Percentiles rank a stretch among this genome's conserved stretches.
phyloP scores from a whole-genome alignment of 2,797 vertebrate species.

The Sebastolobus alascanus region DNA sequence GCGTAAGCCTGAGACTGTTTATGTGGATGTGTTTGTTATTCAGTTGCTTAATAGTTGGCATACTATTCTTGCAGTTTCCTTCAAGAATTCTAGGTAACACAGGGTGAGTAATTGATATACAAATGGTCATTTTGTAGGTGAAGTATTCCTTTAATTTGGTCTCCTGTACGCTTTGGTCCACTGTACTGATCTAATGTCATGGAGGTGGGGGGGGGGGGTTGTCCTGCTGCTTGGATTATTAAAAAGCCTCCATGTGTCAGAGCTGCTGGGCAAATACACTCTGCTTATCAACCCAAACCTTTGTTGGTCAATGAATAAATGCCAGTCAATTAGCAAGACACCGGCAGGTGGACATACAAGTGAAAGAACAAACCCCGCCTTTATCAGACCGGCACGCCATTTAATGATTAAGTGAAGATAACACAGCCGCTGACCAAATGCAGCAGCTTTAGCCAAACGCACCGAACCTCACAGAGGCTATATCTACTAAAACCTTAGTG shows the following conservation, averaged over 20 bases:
- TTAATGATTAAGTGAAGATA: constrained; percentile 31
- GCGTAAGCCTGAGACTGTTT: too few relatives aligned
- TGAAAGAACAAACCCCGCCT: constrained; percentile 18
- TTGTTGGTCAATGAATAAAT: constrained; percentile 46
- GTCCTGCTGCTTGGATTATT: constrained; percentile 22
- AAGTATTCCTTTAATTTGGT: background rate
- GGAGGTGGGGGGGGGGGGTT: background rate
- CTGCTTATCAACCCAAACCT: constrained; percentile 49
- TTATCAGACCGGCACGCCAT: constrained; percentile 2
- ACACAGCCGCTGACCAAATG: constrained; percentile 1
- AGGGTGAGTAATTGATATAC: background rate
- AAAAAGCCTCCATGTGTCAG: constrained; percentile 31
- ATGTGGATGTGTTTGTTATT: too few relatives aligned
- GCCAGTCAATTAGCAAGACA: constrained; percentile 36
- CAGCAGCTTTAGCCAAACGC: background rate
- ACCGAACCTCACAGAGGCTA: background rate
- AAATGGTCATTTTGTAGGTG: background rate
- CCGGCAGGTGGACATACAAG: constrained; percentile 34
- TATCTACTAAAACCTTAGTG: constrained; percentile 13
- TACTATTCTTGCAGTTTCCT: background rate
- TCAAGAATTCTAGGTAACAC: background rate
- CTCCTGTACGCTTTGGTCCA: background rate
- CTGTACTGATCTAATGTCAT: constrained; percentile 5
- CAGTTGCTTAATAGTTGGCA: background rate
- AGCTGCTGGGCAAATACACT: constrained; percentile 36